Evolutionary conservation across 2,888 invertebrate genomes (phyloP).

Genomic region (Parascotia fuliginaria): DNA sequence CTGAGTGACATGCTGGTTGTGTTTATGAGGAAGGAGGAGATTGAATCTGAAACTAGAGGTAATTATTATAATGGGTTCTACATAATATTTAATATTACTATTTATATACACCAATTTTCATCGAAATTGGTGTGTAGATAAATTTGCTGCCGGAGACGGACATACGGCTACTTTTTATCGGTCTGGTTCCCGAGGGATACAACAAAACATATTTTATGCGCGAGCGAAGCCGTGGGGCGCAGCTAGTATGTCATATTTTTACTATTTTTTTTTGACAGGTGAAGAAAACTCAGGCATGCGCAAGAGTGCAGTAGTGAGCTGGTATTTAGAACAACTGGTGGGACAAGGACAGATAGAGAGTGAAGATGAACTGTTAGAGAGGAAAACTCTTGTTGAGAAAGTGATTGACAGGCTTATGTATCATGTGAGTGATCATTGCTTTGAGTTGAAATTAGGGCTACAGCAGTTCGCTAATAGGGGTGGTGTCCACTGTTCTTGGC

Average conservation of each 20-base stretch:
- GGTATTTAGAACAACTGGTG: constrained; percentile 96
- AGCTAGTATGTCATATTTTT: neutral
- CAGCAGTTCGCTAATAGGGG: too few relatives aligned
- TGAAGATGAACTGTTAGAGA: constrained; percentile 95
- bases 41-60: constrained; percentile 87
- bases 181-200: too few relatives aligned
- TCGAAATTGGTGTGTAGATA: too few relatives aligned
- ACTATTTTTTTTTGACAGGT: constrained; percentile 45
- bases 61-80: too few relatives aligned
- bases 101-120: neutral
- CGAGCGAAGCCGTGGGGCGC: too few relatives aligned
- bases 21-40: constrained; percentile 95
- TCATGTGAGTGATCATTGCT: constrained; percentile 91
- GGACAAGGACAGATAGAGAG: constrained; percentile 91
- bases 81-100: too few relatives aligned
- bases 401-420: constrained; percentile 96
- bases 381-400: constrained; percentile 96
- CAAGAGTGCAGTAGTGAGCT: constrained; percentile 94
- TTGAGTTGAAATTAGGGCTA: too few relatives aligned
- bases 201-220: too few relatives aligned
- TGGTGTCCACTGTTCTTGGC: too few relatives aligned
- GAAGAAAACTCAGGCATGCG: constrained; percentile 88
- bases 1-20: constrained; percentile 96
- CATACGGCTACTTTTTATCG: too few relatives aligned
- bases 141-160: too few relatives aligned